Percentiles rank a stretch among this genome's conserved stretches.
phyloP scores from a whole-genome alignment of 1,140 invertebrate species.

The Aphelenchoides fujianensis region DNA sequence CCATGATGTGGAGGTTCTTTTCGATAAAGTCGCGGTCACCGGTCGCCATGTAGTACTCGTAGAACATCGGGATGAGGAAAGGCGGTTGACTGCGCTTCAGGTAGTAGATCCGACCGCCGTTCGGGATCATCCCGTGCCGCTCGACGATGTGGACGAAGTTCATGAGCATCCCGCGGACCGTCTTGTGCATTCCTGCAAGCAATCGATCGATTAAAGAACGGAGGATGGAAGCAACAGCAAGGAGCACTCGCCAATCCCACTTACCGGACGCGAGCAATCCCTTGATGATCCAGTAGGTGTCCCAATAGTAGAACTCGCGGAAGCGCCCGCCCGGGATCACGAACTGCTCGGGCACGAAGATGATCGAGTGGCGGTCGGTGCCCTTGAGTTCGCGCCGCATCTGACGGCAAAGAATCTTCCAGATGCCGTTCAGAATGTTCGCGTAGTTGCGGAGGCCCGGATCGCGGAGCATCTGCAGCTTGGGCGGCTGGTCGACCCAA shows the following conservation, averaged over 20 bases:
- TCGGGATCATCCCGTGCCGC: conserved; percentile 75
- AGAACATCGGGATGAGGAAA: conserved; percentile 77
- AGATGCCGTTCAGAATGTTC: conserved; percentile 17
- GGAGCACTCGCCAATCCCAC: not conserved
- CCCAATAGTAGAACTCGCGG: conserved; percentile 78
- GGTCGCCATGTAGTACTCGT: conserved; percentile 73
- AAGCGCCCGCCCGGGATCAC: conserved; percentile 68
- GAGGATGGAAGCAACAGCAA: conserved; percentile 22
- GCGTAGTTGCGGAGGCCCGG: not conserved
- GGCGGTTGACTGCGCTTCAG: conserved; percentile 79
- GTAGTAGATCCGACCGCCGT: conserved; percentile 84
- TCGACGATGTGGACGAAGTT: conserved; percentile 54
- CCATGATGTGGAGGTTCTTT: conserved; percentile 46
- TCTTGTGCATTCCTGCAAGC: conserved; percentile 66
- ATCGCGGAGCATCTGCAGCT: not conserved
- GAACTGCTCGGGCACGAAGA: conserved; percentile 13
- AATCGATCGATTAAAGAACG: conserved; percentile 13
- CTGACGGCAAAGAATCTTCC: conserved; percentile 21
- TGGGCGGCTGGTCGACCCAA: conserved; percentile 18
- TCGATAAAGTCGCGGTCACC: conserved; percentile 71
- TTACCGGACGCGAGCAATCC: conserved; percentile 74
- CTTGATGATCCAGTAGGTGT: conserved; percentile 87
- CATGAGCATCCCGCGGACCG: conserved; percentile 76
- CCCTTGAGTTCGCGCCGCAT: not conserved
- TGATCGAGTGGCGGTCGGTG: conserved; percentile 17